Evolutionary conservation across 2,888 invertebrate genomes (phyloP).

Genomic region (Rhaphigaster nebulosa): DNA sequence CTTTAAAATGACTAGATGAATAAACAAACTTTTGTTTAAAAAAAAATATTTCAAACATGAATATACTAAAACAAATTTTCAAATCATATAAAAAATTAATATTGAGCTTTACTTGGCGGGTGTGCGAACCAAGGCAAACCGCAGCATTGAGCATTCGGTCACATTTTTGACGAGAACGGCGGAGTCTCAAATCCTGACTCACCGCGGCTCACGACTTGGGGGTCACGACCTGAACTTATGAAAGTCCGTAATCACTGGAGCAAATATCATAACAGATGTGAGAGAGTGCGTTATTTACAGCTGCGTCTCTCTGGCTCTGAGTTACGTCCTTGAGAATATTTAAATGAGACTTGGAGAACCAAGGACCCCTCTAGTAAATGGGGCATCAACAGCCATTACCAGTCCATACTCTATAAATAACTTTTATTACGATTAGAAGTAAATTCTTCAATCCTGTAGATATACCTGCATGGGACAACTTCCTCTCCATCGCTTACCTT

Average conservation of each 20-base stretch:
- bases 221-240: not conserved
- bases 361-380: too few relatives aligned
- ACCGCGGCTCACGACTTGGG: not conserved
- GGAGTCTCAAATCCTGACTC: not conserved
- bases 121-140: too few relatives aligned
- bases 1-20: too few relatives aligned
- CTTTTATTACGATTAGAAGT: not conserved
- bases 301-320: not conserved
- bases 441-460: not conserved
- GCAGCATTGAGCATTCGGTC: not conserved
- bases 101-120: too few relatives aligned
- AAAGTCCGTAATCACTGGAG: conserved; percentile 27
- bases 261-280: conserved; percentile 2
- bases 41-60: too few relatives aligned
- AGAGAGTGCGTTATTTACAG: not conserved
- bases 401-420: too few relatives aligned
- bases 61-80: too few relatives aligned
- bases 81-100: too few relatives aligned
- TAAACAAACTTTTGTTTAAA: too few relatives aligned
- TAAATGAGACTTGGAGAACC: not conserved
- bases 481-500: too few relatives aligned
- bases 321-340: not conserved
- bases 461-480: too few relatives aligned
- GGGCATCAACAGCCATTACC: too few relatives aligned
- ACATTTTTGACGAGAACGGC: not conserved